Evolutionary conservation across 2,888 invertebrate genomes (phyloP).

Genomic region (Acanthoscelides obtectus): DNA sequence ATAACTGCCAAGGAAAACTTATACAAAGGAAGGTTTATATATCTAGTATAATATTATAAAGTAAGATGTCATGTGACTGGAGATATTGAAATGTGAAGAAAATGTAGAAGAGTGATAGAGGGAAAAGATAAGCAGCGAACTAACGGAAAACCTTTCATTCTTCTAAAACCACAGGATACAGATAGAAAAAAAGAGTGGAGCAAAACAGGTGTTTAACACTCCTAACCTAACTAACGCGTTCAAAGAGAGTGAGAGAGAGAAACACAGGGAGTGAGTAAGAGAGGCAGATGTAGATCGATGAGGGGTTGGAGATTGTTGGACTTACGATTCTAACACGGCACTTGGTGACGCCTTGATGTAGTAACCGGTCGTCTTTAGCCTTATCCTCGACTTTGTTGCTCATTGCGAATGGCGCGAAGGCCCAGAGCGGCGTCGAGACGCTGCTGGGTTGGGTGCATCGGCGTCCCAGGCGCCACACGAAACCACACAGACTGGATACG

Average conservation of each 20-base stretch:
- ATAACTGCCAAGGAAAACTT: too few relatives aligned
- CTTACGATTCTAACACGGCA: slow-evolving; percentile 39
- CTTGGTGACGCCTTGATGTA: slow-evolving; percentile 34
- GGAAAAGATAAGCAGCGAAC: too few relatives aligned
- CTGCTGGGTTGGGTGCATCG: background rate
- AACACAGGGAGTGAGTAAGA: background rate
- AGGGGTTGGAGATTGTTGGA: slow-evolving; percentile 8
- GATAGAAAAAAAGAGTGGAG: too few relatives aligned
- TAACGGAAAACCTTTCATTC: too few relatives aligned
- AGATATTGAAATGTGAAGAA: too few relatives aligned
- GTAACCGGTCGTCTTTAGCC: slow-evolving; percentile 25
- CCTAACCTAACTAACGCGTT: background rate
- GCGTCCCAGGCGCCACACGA: background rate
- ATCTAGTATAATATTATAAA: too few relatives aligned
- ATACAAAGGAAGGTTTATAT: too few relatives aligned
- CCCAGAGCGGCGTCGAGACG: background rate
- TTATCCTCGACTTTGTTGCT: slow-evolving; percentile 26
- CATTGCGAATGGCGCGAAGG: slow-evolving; percentile 8
- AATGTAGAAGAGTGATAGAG: too few relatives aligned
- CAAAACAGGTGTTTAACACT: background rate
- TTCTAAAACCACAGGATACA: too few relatives aligned
- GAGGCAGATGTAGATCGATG: background rate
- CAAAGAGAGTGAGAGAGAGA: background rate
- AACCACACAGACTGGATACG: background rate
- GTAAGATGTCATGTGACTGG: too few relatives aligned